phyloP scores from a whole-genome alignment of 92 coral and sea anemone species.

The Parazoanthus darwini region DNA sequence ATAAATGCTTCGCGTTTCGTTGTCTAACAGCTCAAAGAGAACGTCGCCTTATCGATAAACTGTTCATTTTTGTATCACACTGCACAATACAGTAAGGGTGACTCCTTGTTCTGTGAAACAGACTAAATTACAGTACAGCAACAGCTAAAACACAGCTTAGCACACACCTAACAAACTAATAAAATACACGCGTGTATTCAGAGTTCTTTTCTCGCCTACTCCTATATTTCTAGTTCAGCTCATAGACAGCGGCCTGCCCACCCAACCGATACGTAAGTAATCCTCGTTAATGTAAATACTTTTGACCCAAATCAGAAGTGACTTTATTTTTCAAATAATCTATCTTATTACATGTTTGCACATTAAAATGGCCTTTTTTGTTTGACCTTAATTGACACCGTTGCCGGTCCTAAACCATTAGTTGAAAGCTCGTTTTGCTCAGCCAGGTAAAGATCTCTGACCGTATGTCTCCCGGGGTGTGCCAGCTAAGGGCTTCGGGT shows the following conservation, averaged over 20 bases:
- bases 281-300: background rate
- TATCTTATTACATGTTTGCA: background rate
- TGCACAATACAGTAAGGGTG: too few relatives aligned
- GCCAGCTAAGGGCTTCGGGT: too few relatives aligned
- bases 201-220: background rate
- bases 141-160: background rate
- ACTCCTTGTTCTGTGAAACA: background rate
- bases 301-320: background rate
- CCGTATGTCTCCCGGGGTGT: too few relatives aligned
- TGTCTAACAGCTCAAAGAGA: too few relatives aligned
- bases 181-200: background rate
- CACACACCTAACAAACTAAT: background rate
- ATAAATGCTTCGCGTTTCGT: background rate
- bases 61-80: too few relatives aligned
- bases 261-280: slow-evolving; percentile 32
- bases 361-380: background rate
- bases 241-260: slow-evolving; percentile 25
- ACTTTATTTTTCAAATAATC: background rate
- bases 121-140: background rate
- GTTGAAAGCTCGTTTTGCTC: too few relatives aligned
- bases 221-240: slow-evolving; percentile 15
- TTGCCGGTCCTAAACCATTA: background rate
- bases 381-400: background rate
- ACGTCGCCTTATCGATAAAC: too few relatives aligned
- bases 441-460: too few relatives aligned